Percentiles rank a stretch among this genome's conserved stretches.
Conservation (phyloP, 2,113 vertebrate genomes). For the Pomatostomus ruficeps region DNA sequence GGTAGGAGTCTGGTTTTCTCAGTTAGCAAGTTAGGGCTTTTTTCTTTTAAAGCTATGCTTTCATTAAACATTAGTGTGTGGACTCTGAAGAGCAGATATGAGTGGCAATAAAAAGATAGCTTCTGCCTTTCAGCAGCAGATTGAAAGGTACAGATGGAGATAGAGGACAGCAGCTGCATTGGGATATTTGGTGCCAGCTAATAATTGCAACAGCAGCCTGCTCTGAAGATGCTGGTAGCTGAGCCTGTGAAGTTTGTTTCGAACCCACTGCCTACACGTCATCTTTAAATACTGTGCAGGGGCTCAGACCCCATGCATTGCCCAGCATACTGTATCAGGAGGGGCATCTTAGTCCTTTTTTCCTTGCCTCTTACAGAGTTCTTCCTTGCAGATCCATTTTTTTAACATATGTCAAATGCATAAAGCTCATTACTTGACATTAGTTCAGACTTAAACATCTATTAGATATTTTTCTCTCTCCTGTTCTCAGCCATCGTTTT, state of each 20-base stretch:
- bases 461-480: background rate
- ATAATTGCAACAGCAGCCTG: background rate
- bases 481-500: background rate
- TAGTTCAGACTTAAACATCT: background rate
- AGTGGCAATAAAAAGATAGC: background rate
- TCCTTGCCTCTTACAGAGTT: background rate
- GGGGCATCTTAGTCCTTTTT: background rate
- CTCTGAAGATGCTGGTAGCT: background rate
- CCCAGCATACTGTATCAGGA: background rate
- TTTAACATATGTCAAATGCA: background rate
- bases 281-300: background rate
- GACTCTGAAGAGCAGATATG: background rate
- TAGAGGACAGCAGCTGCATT: background rate
- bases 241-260: background rate
- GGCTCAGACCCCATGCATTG: background rate
- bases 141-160: background rate
- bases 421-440: background rate
- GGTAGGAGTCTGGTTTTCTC: background rate
- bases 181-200: background rate
- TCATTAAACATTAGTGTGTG: background rate
- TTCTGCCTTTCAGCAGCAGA: background rate
- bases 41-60: background rate
- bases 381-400: background rate
- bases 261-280: rapidly evolving
- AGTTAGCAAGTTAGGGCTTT: background rate